Conservation (phyloP, 2,797 vertebrate species). For the Sebastes matsubarae region DNA sequence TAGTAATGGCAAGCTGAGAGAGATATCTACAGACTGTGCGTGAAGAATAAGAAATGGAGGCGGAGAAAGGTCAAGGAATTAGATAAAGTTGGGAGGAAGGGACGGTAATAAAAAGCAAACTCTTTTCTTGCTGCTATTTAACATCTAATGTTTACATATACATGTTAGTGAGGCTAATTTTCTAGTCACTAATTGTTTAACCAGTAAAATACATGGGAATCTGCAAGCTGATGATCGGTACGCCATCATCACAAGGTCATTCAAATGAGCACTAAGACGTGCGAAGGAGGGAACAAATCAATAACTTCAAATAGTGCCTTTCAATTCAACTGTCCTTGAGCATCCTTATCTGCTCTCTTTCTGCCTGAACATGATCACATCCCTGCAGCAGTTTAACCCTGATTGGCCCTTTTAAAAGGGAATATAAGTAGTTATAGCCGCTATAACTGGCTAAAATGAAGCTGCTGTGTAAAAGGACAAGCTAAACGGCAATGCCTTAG, state of each 20-base stretch:
- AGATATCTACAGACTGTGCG: neutral
- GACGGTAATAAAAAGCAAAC: neutral
- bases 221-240: neutral
- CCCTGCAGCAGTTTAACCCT: constrained; percentile 45
- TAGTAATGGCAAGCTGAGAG: constrained; percentile 9
- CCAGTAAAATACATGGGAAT: neutral
- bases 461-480: neutral
- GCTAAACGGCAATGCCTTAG: neutral
- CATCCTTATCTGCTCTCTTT: constrained; percentile 31
- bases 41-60: constrained; percentile 26
- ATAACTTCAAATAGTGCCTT: constrained; percentile 39
- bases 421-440: neutral
- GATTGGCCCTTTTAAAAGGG: constrained; percentile 16
- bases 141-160: neutral
- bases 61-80: constrained; percentile 26
- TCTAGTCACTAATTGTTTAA: neutral
- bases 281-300: constrained; percentile 10
- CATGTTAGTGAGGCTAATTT: neutral
- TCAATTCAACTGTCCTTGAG: constrained; percentile 41
- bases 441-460: neutral
- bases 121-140: neutral
- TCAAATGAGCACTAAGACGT: constrained; percentile 7
- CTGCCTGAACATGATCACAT: constrained; percentile 35
- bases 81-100: neutral
- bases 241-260: constrained; percentile 1